A percentile compares a stretch with the other conserved stretches of the same genome.
Evolutionary conservation across 2,888 invertebrate genomes (phyloP).

Genomic region (Cephalotes varians): DNA sequence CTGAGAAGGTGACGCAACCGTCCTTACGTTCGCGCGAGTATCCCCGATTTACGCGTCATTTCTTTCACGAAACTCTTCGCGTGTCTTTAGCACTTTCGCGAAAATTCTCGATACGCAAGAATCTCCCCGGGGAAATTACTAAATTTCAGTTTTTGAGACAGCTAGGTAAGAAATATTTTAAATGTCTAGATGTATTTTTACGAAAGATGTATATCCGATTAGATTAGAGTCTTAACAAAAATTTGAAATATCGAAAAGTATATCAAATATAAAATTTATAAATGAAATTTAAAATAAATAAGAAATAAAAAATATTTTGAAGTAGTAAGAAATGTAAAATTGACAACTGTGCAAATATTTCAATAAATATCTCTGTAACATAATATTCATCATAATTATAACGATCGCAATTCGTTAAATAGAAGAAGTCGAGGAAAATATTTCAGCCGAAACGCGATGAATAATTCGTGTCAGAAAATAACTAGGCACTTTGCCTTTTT

Average conservation of each 20-base stretch:
- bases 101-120: neutral
- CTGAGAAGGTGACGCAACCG: neutral
- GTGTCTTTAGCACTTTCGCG: neutral
- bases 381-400: neutral
- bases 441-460: neutral
- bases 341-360: neutral
- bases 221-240: neutral
- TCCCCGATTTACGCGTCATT: slow-evolving; percentile 19
- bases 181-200: neutral
- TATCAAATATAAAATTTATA: neutral
- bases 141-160: slow-evolving; percentile 2
- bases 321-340: neutral
- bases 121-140: neutral
- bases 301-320: neutral
- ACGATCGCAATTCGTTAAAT: neutral
- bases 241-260: neutral
- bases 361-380: neutral
- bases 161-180: neutral
- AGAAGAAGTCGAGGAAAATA: neutral
- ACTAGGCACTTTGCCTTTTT: neutral
- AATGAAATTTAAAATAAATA: neutral
- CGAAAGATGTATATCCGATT: neutral
- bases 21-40: neutral
- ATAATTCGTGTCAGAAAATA: neutral
- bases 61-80: slow-evolving; percentile 1